Evolutionary conservation across 2,797 vertebrate genomes (phyloP).

Genomic region (Myotis findleyi): DNA sequence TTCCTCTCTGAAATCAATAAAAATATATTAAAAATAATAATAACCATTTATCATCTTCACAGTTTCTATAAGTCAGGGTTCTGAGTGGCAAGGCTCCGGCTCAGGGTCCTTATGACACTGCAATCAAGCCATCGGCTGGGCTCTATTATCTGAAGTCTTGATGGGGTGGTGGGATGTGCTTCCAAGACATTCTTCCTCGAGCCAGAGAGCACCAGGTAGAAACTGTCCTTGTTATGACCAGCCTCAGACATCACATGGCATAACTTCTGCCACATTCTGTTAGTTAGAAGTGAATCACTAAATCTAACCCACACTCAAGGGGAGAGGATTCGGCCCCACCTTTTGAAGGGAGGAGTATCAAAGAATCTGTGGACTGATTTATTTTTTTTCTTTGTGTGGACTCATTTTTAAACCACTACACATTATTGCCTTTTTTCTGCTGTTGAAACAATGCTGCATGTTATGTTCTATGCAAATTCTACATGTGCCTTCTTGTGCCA

Average conservation of each 20-base stretch:
- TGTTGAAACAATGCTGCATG: too few relatives aligned
- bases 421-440: background rate
- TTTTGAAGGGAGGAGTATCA: background rate
- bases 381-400: too few relatives aligned
- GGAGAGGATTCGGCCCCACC: background rate
- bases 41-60: background rate
- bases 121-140: fast-evolving
- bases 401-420: background rate
- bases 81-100: background rate
- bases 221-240: background rate
- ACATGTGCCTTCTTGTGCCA: background rate
- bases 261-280: background rate
- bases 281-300: background rate
- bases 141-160: background rate
- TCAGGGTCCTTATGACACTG: background rate
- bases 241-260: background rate
- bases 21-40: background rate
- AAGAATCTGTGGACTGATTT: background rate
- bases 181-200: background rate
- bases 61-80: background rate
- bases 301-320: background rate
- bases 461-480: background rate
- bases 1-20: too few relatives aligned
- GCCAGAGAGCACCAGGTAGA: background rate
- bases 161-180: background rate